phyloP scores from a whole-genome alignment of 2,797 vertebrate species.

The Pangasius mekongensis region DNA sequence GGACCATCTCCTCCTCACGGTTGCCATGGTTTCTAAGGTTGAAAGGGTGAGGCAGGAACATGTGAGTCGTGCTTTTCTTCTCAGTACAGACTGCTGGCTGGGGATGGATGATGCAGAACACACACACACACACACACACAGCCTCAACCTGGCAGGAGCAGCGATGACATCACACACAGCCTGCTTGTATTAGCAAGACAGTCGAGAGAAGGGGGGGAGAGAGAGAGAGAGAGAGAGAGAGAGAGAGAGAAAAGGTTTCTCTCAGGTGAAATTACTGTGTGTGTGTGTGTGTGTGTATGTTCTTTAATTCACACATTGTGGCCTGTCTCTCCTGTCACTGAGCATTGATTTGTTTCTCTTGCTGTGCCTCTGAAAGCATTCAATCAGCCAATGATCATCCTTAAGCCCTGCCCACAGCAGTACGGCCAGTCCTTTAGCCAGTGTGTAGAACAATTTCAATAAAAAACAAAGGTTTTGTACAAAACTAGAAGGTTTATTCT shows the following conservation, averaged over 20 bases:
- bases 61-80: constrained; percentile 26
- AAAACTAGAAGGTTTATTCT: too few relatives aligned
- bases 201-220: too few relatives aligned
- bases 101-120: constrained; percentile 28
- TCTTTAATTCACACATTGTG: constrained; percentile 18
- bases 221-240: not conserved
- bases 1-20: not conserved
- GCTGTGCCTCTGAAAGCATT: not conserved
- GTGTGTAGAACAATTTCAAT: not conserved
- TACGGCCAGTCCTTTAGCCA: not conserved
- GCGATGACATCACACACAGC: constrained; percentile 21
- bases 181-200: not conserved
- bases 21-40: constrained; percentile 23
- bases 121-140: constrained; percentile 49
- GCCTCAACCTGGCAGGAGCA: constrained; percentile 66
- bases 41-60: constrained; percentile 4
- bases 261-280: constrained; percentile 9
- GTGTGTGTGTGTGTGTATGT: constrained; percentile 14
- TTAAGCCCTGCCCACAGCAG: constrained; percentile 6
- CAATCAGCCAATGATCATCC: not conserved
- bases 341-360: constrained; percentile 2
- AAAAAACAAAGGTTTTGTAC: not conserved
- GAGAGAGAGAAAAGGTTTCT: not conserved
- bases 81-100: not conserved
- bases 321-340: not conserved